A percentile compares a stretch with the other conserved stretches of the same genome.
These are phyloP conservation scores for Mythimna ferrago DNA, from an alignment of 2,888 invertebrate genomes.

Conservation along the genomic window DNA sequence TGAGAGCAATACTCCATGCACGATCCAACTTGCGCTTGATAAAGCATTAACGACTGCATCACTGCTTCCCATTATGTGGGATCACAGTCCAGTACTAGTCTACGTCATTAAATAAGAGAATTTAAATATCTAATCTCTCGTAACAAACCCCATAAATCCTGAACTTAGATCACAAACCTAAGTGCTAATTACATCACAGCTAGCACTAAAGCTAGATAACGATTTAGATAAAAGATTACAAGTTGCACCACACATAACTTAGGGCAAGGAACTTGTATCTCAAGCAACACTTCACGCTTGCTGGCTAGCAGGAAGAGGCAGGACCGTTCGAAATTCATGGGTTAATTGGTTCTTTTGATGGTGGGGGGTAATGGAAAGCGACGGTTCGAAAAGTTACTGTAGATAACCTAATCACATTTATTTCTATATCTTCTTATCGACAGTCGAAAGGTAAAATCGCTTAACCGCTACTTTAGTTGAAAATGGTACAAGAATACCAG, in stretches of 20 bases:
- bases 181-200: conserved; percentile 31
- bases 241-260: conserved; percentile 15
- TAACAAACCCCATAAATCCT: conserved; percentile 8
- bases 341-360: conserved; percentile 43
- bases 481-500: no score
- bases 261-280: conserved; percentile 67
- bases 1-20: no score
- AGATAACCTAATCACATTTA: neutral
- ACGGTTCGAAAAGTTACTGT: neutral
- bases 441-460: no score
- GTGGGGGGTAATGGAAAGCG: neutral
- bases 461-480: no score
- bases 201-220: conserved; percentile 5
- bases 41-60: no score
- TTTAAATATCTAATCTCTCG: neutral
- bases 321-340: conserved; percentile 36
- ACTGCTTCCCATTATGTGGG: no score
- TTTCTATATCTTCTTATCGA: no score
- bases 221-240: conserved; percentile 16
- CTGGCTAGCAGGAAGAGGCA: conserved; percentile 60
- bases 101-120: no score
- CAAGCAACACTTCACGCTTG: conserved; percentile 64
- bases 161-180: conserved; percentile 8
- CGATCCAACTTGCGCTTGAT: no score
- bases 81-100: no score